Evolutionary conservation across 2,113 vertebrate species (phyloP).

Genomic region (Polypterus senegalus): DNA sequence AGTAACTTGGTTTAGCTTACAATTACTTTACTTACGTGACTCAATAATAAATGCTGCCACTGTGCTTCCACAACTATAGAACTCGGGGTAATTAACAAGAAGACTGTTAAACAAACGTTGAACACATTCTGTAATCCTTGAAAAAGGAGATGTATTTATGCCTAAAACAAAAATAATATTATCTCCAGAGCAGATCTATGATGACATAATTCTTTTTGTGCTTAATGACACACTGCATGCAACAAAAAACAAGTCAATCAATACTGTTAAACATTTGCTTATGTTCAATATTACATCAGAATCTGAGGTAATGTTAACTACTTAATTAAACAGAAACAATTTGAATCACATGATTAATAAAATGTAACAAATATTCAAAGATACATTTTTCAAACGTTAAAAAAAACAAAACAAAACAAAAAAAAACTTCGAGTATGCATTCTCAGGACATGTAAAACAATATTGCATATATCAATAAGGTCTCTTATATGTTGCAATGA

Average conservation of each 20-base stretch:
- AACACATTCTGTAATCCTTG: constrained; percentile 49
- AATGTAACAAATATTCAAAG: no score
- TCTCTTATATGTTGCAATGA: no score
- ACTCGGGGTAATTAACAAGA: constrained; percentile 47
- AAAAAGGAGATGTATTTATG: constrained; percentile 36
- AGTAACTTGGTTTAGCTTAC: no score
- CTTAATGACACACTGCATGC: no score
- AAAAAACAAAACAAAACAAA: neutral
- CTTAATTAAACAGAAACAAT: no score
- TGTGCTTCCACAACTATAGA: constrained; percentile 57
- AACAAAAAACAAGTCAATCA: no score
- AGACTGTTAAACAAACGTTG: constrained; percentile 56
- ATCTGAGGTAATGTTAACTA: no score
- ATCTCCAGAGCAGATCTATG: neutral
- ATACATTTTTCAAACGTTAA: neutral
- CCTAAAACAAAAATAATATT: constrained; percentile 34
- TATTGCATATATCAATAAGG: no score
- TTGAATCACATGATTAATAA: no score
- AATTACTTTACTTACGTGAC: constrained; percentile 51
- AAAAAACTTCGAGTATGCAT: neutral
- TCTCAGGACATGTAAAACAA: neutral
- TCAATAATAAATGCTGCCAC: constrained; percentile 77
- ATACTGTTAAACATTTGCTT: no score
- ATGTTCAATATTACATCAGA: no score
- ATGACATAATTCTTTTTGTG: no score